Evolutionary conservation across 2,888 invertebrate species (phyloP), one percentile per base, ranked within the genome.

Genomic region (Doris montereyensis): DNA sequence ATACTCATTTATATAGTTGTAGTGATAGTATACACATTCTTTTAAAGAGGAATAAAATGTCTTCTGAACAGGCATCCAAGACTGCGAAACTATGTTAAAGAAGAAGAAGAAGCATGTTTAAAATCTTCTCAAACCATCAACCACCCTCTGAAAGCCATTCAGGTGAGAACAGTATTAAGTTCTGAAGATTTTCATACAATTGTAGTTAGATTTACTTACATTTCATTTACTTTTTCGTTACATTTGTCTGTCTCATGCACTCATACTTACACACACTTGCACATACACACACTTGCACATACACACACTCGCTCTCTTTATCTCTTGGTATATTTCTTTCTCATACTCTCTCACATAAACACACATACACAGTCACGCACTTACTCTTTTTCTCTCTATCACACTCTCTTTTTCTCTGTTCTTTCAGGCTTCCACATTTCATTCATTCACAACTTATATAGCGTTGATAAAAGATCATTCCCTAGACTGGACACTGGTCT

Each of bases 341-440:
- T 21, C 28, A 21, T 52, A 21, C 52, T 24, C 52, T 24, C 24
- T 72, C 41, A 41, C 72, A 41, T 24, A 10, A 4, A 24, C 72
- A 41, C 72, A 41, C 41, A 24, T 24, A 41, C 24, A 4, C 35
- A n/a, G 24, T 41, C 21, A 21, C 52, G 21, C 72, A 41, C 72
- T 72, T 24, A 24, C 72, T 72, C 72, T 71, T n/a, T n/a, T 34
- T 71, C 35, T 41, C 41, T 41, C 41, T 24, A 8, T 72, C 52
- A 21, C 72, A 41, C 41, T 41, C 52, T 41, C 72, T 72, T 34
- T 72, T 24, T 41, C 28, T 72, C 67, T 2, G 26, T 8, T 28
- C 17, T 41, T 17, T 41, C 52, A n/a, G n/a, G n/a, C n/a, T n/a
- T n/a, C n/a, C n/a, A n/a, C n/a, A n/a, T n/a, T n/a, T n/a, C n/a